Evolutionary conservation across 2,797 vertebrate species (phyloP), one percentile per base, ranked within the genome.

Genomic region (Lophotriccus pileatus): DNA sequence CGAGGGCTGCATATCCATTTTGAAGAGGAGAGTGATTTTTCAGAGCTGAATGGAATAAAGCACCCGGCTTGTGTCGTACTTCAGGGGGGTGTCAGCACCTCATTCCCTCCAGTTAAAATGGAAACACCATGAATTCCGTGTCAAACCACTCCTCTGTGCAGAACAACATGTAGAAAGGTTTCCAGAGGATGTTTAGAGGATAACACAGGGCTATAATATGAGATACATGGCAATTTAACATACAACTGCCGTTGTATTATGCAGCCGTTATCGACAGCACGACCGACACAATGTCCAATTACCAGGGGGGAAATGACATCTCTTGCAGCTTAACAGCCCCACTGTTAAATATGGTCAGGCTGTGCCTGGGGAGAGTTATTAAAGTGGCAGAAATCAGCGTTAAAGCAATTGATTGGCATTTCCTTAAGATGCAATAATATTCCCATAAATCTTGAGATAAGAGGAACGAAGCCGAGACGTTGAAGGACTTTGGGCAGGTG

Each of bases 371-470:
- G 86, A 92, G 92, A 95, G 75, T 77, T 79, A 82, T 96, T 95
- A 84, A 92, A 87, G 68, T 72, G 87, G 82, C 82, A 93, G 87
- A 77, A 95, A 94, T 95, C 87, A 93, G 67, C 50, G 13, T 90
- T 94, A 78, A 95, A 91, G 87, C 92, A 94, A 97, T 96, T 93
- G 94, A 97, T 97, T 84, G 87, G 82, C 89, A 87, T 95, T 96
- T 94, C 87, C 78, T 94, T 90, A 87, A 94, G 90, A 82, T 41
- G 88, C 75, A 90, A 74, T 93, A 89, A 95, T 83, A 56, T 91
- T 85, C 59, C 84, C 13, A 36, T 95, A 95, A 96, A 97, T 97
- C 93, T 87, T 73, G 60, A 82, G 84, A 7, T 74, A 92, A 94
- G 81, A 59, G 73, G 66, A 85, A 56, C 4, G 4, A 79, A 81